phyloP scores from a whole-genome alignment of 1,140 invertebrate species.

The Melitaea cinxia region DNA sequence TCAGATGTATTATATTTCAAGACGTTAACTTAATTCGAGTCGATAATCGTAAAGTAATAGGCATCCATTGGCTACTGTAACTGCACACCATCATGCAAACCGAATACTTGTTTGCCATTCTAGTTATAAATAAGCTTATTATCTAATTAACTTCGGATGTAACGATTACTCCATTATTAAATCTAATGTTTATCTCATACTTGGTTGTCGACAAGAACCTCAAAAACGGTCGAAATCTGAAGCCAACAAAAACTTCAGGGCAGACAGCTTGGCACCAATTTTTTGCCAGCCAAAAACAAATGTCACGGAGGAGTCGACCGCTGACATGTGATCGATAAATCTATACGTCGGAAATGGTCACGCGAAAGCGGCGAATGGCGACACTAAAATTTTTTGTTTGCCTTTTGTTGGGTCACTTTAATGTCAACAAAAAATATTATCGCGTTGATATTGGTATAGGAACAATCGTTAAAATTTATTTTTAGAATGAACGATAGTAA shows the following conservation, averaged over 20 bases:
- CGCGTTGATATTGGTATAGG: not conserved
- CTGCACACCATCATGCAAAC: no score
- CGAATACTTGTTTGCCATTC: no score
- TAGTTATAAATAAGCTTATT: no score
- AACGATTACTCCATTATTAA: not conserved
- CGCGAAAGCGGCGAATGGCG: conserved; percentile 30
- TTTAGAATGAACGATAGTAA: no score
- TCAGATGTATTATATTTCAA: no score
- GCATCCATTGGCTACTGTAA: no score
- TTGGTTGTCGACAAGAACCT: not conserved
- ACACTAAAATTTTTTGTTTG: conserved; percentile 15
- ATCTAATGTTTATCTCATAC: not conserved
- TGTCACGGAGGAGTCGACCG: conserved; percentile 33
- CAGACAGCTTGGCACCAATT: conserved; percentile 71
- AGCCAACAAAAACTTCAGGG: conserved; percentile 37
- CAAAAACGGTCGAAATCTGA: conserved; percentile 27
- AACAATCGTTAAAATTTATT: not conserved
- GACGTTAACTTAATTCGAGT: no score
- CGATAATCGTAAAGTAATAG: no score
- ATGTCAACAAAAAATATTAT: not conserved
- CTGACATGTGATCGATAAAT: conserved; percentile 60
- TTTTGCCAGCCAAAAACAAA: conserved; percentile 56
- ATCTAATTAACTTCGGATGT: no score
- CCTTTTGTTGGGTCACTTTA: not conserved
- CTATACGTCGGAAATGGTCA: conserved; percentile 62